Percentiles rank a stretch among this genome's conserved stretches.
Conservation (phyloP, 2,113 vertebrate species). For the Oxyruncus cristatus region DNA sequence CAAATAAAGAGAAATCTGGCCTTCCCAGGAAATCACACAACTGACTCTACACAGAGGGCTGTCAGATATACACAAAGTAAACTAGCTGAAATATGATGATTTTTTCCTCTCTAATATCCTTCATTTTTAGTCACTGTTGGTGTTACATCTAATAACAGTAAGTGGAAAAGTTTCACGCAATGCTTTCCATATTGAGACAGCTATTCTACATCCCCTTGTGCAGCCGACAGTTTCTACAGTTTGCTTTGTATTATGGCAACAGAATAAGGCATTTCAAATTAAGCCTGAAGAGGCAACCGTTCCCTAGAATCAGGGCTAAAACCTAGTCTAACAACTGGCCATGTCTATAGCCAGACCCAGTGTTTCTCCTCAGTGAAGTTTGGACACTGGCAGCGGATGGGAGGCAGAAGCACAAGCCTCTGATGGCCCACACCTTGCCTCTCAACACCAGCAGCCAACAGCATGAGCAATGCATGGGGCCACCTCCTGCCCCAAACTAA, state of each 20-base stretch:
- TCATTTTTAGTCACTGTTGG: not conserved
- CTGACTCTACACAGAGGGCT: not conserved
- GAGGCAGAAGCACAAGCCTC: not conserved
- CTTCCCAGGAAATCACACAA: not conserved
- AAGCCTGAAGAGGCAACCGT: accelerated
- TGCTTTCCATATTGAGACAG: not conserved
- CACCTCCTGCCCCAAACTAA: not conserved
- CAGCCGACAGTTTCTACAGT: not conserved
- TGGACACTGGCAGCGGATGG: not conserved
- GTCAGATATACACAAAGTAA: conserved; percentile 19
- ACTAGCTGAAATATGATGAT: not conserved
- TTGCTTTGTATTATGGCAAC: not conserved
- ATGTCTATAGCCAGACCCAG: not conserved
- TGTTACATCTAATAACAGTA: not conserved
- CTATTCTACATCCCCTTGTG: not conserved
- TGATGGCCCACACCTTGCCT: not conserved
- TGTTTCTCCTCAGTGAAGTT: not conserved
- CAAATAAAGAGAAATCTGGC: not conserved
- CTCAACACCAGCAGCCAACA: not conserved
- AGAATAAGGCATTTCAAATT: not conserved
- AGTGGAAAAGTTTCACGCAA: not conserved
- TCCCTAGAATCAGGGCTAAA: not conserved
- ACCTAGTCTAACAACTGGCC: not conserved
- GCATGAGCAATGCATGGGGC: not conserved
- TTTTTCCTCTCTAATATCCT: not conserved